Conservation (phyloP, 2,113 vertebrate species). For the Phalacrocorax pelagicus region DNA sequence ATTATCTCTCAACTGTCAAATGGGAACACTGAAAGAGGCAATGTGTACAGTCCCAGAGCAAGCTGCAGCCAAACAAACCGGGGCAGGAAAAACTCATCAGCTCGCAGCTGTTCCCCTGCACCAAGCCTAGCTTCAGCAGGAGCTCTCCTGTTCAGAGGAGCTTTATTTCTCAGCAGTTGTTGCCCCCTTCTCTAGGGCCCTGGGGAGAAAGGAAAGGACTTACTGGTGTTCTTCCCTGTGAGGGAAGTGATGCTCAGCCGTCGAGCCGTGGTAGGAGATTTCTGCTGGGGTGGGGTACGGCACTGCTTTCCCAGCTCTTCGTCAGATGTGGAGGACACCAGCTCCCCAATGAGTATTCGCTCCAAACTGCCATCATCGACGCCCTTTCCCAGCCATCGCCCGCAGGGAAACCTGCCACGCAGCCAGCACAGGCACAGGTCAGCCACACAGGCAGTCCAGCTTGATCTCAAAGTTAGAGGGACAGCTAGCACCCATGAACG, state of each 20-base stretch:
- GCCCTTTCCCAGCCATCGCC: conserved; percentile 90
- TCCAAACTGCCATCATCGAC: conserved; percentile 92
- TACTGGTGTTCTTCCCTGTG: conserved; percentile 81
- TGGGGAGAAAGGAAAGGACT: conserved; percentile 20
- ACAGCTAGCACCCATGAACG: background rate
- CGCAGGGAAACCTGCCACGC: conserved; percentile 84
- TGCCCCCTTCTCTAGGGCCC: background rate
- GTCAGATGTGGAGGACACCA: conserved; percentile 72
- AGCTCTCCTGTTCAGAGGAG: background rate
- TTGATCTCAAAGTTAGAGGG: background rate
- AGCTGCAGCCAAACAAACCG: background rate
- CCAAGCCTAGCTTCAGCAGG: background rate
- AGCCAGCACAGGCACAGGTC: background rate
- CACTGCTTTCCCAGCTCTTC: conserved; percentile 85
- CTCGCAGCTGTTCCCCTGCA: background rate
- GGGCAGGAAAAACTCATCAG: background rate
- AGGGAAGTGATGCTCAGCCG: conserved; percentile 85
- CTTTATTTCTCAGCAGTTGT: background rate
- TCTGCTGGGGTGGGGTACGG: conserved; percentile 87
- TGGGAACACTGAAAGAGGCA: background rate
- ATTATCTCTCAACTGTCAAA: background rate
- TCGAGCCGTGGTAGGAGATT: conserved; percentile 81
- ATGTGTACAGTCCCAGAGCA: background rate
- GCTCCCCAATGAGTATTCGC: conserved; percentile 89
- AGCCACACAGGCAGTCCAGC: background rate